These are phyloP conservation scores for Drosophila fulvimacula DNA, from an alignment of 2,888 invertebrate genomes.

Conservation along the genomic window DNA sequence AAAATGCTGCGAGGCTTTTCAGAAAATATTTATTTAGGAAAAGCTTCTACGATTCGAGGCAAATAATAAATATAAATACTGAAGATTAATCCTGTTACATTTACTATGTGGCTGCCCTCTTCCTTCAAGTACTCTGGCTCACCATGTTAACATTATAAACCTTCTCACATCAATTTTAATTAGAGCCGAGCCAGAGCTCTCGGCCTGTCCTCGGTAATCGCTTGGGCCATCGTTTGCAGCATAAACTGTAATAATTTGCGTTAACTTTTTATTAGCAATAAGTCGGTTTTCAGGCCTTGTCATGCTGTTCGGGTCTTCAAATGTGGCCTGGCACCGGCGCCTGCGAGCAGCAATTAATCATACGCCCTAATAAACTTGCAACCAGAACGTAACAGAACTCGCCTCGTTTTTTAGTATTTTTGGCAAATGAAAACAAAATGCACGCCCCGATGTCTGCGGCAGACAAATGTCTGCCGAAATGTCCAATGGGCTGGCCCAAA, in stretches of 20 bases:
- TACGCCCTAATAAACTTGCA: conserved; percentile 73
- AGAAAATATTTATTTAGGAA: not conserved
- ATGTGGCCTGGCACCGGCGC: conserved; percentile 45
- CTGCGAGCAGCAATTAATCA: conserved; percentile 72
- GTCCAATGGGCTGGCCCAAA: conserved; percentile 67
- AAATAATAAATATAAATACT: not conserved
- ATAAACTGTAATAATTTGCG: conserved; percentile 64
- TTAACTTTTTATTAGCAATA: conserved; percentile 54
- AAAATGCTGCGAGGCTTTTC: not conserved
- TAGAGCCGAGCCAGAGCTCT: conserved; percentile 26
- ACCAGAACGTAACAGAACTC: conserved; percentile 52
- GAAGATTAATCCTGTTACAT: not conserved
- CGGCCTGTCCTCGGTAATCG: conserved; percentile 8
- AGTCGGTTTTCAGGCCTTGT: conserved; percentile 21
- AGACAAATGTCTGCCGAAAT: conserved; percentile 76
- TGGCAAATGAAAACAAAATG: conserved; percentile 73
- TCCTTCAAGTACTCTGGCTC: too few species aligned
- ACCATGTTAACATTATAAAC: not conserved
- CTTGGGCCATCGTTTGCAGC: conserved; percentile 51
- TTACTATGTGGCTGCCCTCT: not conserved
- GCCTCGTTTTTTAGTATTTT: conserved; percentile 26
- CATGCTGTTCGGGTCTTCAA: conserved; percentile 31
- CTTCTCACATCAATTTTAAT: conserved; percentile 62
- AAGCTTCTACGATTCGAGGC: not conserved
- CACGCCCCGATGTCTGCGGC: conserved; percentile 73